These are phyloP conservation scores for Hypomesus transpacificus DNA, from an alignment of 2,113 vertebrate species.

Conservation along the genomic window DNA sequence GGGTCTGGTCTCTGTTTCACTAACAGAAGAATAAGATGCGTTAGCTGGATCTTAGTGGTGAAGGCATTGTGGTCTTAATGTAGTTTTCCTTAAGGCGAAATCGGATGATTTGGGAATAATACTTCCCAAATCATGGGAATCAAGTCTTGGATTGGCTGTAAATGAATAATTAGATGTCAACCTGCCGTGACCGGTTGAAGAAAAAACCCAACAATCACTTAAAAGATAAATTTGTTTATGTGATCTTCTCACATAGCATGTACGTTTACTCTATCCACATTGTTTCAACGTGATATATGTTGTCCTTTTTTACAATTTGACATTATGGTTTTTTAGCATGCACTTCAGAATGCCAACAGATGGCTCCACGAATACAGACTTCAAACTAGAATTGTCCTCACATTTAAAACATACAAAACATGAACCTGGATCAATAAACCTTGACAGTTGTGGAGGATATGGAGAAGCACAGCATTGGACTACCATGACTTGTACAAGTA, in stretches of 20 bases:
- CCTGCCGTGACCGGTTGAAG: slow-evolving; percentile 19
- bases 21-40: too few species aligned
- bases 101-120: too few species aligned
- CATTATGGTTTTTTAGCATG: slow-evolving; percentile 75
- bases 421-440: slow-evolving; percentile 58
- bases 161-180: too few species aligned
- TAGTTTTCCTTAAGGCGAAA: too few species aligned
- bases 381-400: slow-evolving; percentile 73
- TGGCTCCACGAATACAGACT: slow-evolving; percentile 79
- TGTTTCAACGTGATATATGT: slow-evolving; percentile 59
- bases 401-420: slow-evolving; percentile 60
- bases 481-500: slow-evolving; percentile 72
- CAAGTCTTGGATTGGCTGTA: too few species aligned
- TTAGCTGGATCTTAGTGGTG: too few species aligned
- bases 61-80: too few species aligned
- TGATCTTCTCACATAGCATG: slow-evolving; percentile 64
- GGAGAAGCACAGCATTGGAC: slow-evolving; percentile 75
- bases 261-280: slow-evolving; percentile 65
- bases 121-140: too few species aligned
- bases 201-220: slow-evolving; percentile 22
- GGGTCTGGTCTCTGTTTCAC: too few species aligned
- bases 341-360: slow-evolving; percentile 84
- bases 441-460: slow-evolving; percentile 71
- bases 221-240: slow-evolving; percentile 73
- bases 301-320: slow-evolving; percentile 56